Evolutionary conservation across 1,140 invertebrate species (phyloP), one percentile per base, ranked within the genome.

Genomic region (Leptopilina clavipes): DNA sequence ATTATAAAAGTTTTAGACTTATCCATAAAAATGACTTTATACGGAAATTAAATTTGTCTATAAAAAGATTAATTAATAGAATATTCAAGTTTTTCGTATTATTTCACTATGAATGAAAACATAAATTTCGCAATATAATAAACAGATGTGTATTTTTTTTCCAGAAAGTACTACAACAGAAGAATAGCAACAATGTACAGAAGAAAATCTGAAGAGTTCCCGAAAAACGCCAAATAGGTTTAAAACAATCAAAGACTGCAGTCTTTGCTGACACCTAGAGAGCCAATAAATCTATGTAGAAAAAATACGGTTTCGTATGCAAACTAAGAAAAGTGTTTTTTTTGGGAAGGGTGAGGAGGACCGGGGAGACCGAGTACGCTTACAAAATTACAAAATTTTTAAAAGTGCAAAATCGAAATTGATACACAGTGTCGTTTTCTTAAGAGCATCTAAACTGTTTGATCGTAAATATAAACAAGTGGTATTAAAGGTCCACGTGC

Each of bases 401-500:
- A 45, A 22, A 19, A 48, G 71, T 72, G 71, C 19, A 1, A n/a
- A 12, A 72, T 18, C 44, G 17, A 11, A 43, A 11, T 25, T 59
- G 22, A 25, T 17, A 1, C 7, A 59, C 0, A 59, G 22, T 65
- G 22, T 65, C 10, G 44, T 22, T 37, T 17, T 43, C 7, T 31
- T 10, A 25, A 0, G 22, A 54, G 70, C 72, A 45, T 31, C 9
- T 17, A 31, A 48, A 25, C 11, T 44, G 22, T 48, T 25, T 48
- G 72, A 48, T 7, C 18, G 18, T 18, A 31, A 48, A 3, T 14
- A 40, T 12, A 48, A 31, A 52, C 19, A 40, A 52, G 78, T 18
- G 70, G 74, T 73, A 76, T 65, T 71, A 71, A 78, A 77, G 81
- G 77, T 76, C 78, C 75, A 76, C 73, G 79, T 79, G 74, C 76